A percentile compares a stretch with the other conserved stretches of the same genome.
These are phyloP conservation scores for Flexamia atlantica DNA, from an alignment of 2,888 invertebrate genomes.

Conservation along the genomic window DNA sequence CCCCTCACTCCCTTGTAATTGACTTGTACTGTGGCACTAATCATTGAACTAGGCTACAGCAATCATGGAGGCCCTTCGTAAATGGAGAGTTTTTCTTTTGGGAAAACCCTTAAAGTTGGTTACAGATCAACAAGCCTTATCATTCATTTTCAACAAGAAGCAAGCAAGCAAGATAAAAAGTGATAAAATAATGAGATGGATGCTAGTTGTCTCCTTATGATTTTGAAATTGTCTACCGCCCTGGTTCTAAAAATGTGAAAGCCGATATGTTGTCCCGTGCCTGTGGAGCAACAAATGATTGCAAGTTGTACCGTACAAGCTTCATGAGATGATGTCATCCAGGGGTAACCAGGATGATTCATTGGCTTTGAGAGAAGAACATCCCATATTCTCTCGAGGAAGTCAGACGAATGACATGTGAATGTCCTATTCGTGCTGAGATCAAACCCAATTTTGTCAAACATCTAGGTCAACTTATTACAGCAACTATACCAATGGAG, in stretches of 20 bases:
- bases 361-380: constrained; percentile 66
- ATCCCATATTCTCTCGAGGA: constrained; percentile 65
- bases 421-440: constrained; percentile 65
- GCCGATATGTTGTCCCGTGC: neutral
- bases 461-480: constrained; percentile 29
- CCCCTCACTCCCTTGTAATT: no score
- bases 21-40: no score
- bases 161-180: constrained; percentile 64
- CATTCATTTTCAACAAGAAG: constrained; percentile 63
- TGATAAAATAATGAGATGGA: constrained; percentile 64
- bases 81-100: constrained; percentile 66
- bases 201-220: constrained; percentile 51
- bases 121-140: constrained; percentile 57
- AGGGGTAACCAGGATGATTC: constrained; percentile 64
- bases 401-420: constrained; percentile 56
- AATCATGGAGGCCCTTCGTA: constrained; percentile 57
- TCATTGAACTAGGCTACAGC: no score
- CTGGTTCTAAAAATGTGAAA: constrained; percentile 61
- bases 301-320: constrained; percentile 19
- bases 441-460: constrained; percentile 64
- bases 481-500: neutral
- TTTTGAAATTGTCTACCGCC: constrained; percentile 64
- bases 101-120: constrained; percentile 63
- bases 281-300: neutral
- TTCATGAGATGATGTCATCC: constrained; percentile 63